These are phyloP conservation scores for Gisinianus flammeolus DNA, from an alignment of 2,888 invertebrate species.

Conservation along the genomic window DNA sequence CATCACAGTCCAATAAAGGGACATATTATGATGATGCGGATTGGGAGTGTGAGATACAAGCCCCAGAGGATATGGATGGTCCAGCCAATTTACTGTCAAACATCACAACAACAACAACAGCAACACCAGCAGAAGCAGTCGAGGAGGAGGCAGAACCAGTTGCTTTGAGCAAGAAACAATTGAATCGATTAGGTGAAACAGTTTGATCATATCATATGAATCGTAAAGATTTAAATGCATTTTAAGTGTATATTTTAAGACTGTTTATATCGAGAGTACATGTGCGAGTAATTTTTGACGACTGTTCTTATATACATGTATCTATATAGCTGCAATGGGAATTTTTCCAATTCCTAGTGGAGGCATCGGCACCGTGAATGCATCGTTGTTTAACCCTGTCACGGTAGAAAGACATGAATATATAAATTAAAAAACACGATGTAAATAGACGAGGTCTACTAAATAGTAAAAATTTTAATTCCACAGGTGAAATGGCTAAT, in stretches of 20 bases:
- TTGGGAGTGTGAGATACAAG: constrained; percentile 2
- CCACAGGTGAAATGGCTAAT: constrained; percentile 66
- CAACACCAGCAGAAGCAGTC: background rate
- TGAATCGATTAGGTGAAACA: constrained; percentile 40
- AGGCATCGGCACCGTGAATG: constrained; percentile 40
- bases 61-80: background rate
- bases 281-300: no score
- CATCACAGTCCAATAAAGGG: background rate
- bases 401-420: constrained; percentile 17
- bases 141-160: constrained; percentile 8
- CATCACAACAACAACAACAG: background rate
- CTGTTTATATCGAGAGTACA: no score
- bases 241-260: no score
- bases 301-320: no score
- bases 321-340: constrained; percentile 36
- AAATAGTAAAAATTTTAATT: no score
- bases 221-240: no score
- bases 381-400: constrained; percentile 36
- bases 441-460: no score
- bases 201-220: no score
- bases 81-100: background rate
- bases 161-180: constrained; percentile 35
- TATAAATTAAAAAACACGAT: background rate
- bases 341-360: constrained; percentile 39
- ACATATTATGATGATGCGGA: constrained; percentile 9